These are phyloP conservation scores for Knipowitschia caucasica DNA, from an alignment of 2,797 vertebrate species.

Conservation along the genomic window DNA sequence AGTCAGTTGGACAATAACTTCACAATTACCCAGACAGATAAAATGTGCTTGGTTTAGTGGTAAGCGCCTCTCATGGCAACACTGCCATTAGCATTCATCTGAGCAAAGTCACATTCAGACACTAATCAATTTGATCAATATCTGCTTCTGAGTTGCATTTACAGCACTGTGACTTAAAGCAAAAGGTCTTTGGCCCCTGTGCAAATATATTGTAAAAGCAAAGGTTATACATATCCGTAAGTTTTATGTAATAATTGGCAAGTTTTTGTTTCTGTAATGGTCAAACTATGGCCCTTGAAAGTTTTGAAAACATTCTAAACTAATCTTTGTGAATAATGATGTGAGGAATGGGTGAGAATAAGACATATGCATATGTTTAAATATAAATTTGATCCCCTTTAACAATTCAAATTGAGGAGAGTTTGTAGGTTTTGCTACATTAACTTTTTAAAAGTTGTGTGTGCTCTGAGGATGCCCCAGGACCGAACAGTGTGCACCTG, in stretches of 20 bases:
- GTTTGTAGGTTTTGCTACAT: conserved; percentile 4
- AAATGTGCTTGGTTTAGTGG: conserved; percentile 29
- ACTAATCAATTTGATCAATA: conserved; percentile 73
- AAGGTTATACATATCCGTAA: too few relatives aligned
- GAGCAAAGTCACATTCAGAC: conserved; percentile 70
- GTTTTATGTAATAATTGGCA: too few relatives aligned
- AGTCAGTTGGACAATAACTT: conserved; percentile 50
- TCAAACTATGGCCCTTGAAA: too few relatives aligned
- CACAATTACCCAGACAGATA: conserved; percentile 47
- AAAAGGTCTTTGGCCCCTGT: conserved; percentile 40
- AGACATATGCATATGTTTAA: too few relatives aligned
- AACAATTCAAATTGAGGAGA: too few relatives aligned
- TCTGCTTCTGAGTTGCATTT: conserved; percentile 62
- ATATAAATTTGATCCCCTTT: too few relatives aligned
- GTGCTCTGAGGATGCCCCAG: conserved; percentile 24
- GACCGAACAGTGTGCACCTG: conserved; percentile 52
- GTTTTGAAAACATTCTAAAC: too few relatives aligned
- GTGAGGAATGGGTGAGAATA: too few relatives aligned
- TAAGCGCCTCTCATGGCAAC: conserved; percentile 41
- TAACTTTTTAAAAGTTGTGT: conserved; percentile 21
- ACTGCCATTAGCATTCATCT: conserved; percentile 58
- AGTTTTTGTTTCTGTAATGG: too few relatives aligned
- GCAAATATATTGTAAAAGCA: too few relatives aligned
- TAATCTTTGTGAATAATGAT: too few relatives aligned
- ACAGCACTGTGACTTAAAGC: conserved; percentile 50